Evolutionary conservation across 1,140 invertebrate genomes (phyloP), one percentile per base, ranked within the genome.

Genomic region (Anastrepha obliqua): DNA sequence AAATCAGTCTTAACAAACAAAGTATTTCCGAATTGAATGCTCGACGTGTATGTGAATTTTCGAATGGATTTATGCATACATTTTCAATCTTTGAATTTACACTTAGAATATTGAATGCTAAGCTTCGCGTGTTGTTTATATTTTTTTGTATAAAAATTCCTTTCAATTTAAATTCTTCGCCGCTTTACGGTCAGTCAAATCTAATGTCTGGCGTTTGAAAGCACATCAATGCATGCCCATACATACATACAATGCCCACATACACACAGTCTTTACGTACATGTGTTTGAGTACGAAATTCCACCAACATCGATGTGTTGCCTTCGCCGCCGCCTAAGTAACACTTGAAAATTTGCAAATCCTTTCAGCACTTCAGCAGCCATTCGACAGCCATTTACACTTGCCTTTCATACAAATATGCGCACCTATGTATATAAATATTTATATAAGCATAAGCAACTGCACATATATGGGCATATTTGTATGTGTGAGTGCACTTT

Each of bases 321-420:
- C 44, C 70, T 51, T 9, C 47, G 42, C 8, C 47, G n/a, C 74
- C 74, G 47, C 47, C 74, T 81, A 81, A 81, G 74, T 81, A 81
- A 81, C n/a, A 81, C 74, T 81, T 81, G 74, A 81, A 81, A 81
- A 81, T 81, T 81, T 81, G 74, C 74, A 81, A 81, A 81, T 81
- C 74, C 47, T 81, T 81, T 81, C 74, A 81, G 74, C 74, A 81
- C 74, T 81, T 81, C 74, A 81, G 47, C 74, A 55, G 70, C 55
- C 47, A 81, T 81, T 81, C 74, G 74, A 81, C 74, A 81, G 74
- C 47, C 74, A 81, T 81, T 81, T 81, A 81, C 74, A 81, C 74
- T 81, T 81, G 74, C 47, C 74, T 29, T 55, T 29, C 29, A 67
- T 59, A 29, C 44, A 51, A 55, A 55, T n/a, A 29, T 39, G 74